phyloP scores from a whole-genome alignment of 2,113 vertebrate species.

The Nerophis lumbriciformis region DNA sequence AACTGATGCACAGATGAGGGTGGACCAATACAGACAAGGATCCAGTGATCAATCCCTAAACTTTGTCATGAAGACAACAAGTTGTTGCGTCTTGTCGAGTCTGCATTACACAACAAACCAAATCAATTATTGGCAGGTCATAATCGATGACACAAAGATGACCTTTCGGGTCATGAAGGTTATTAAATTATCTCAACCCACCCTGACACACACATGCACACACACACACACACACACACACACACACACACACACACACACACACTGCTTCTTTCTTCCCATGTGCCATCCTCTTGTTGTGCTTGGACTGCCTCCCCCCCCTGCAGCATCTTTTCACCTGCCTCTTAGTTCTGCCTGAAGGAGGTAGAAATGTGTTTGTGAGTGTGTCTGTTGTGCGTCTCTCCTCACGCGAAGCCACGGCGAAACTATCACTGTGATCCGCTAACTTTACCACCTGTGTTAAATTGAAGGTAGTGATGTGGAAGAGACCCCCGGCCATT shows the following conservation, averaged over 20 bases:
- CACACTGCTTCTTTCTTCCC: constrained; percentile 29
- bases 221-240: constrained; percentile 14
- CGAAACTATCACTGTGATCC: constrained; percentile 70
- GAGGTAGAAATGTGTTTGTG: constrained; percentile 26
- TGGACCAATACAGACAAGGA: too few relatives aligned
- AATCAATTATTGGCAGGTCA: constrained; percentile 51
- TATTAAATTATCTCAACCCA: constrained; percentile 53
- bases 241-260: not conserved
- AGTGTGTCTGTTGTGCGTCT: constrained; percentile 48
- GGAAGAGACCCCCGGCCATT: constrained; percentile 64
- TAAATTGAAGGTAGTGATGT: constrained; percentile 77
- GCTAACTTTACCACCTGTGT: constrained; percentile 72
- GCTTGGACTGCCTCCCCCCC: constrained; percentile 31
- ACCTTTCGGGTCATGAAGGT: constrained; percentile 43
- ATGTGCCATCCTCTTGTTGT: constrained; percentile 41
- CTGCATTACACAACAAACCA: too few relatives aligned
- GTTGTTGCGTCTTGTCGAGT: too few relatives aligned
- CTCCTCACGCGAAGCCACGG: constrained; percentile 55
- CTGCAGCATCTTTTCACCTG: constrained; percentile 34
- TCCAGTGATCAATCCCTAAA: too few relatives aligned
- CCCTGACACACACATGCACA: not conserved
- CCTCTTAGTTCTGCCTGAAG: not conserved
- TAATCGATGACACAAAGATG: constrained; percentile 31
- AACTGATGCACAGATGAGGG: too few relatives aligned
- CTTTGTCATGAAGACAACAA: too few relatives aligned